Evolutionary conservation across 2,888 invertebrate species (phyloP).

Genomic region (Seira sanloemensis): DNA sequence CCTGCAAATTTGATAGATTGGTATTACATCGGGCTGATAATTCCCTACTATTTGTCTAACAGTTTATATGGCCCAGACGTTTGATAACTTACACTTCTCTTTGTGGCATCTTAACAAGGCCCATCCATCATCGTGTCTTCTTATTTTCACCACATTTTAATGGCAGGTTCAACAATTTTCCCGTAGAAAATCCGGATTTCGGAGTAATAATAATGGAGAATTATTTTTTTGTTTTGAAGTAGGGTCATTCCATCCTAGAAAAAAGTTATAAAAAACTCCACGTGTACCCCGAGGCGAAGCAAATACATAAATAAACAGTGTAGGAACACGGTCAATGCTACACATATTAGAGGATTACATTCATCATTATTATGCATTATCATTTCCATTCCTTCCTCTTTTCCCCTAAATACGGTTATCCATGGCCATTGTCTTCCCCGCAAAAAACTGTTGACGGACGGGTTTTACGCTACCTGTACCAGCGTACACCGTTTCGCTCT

Average conservation of each 20-base stretch:
- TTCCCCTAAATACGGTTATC: background rate
- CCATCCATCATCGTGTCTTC: background rate
- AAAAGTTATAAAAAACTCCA: conserved; percentile 40
- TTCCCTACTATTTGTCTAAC: too few species aligned
- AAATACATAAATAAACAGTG: conserved; percentile 33
- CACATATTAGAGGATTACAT: conserved; percentile 8
- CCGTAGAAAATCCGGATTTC: conserved; percentile 20
- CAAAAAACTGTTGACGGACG: background rate
- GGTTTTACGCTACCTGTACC: background rate
- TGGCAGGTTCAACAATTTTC: background rate
- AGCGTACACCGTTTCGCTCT: background rate
- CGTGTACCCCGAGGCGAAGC: conserved; percentile 42
- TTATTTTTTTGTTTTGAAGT: background rate
- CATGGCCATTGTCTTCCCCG: background rate
- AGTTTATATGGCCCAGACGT: too few species aligned
- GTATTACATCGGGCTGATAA: too few species aligned
- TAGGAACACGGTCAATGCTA: conserved; percentile 27
- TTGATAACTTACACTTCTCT: too few species aligned
- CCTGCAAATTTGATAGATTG: too few species aligned
- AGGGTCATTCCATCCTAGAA: conserved; percentile 5
- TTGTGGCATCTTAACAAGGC: background rate
- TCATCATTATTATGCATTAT: background rate
- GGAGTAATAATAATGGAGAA: background rate
- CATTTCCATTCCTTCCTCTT: background rate
- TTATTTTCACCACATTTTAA: conserved; percentile 7